Evolutionary conservation across 2,888 invertebrate species (phyloP), one percentile per base, ranked within the genome.

Genomic region (Taphrorychus bicolor): DNA sequence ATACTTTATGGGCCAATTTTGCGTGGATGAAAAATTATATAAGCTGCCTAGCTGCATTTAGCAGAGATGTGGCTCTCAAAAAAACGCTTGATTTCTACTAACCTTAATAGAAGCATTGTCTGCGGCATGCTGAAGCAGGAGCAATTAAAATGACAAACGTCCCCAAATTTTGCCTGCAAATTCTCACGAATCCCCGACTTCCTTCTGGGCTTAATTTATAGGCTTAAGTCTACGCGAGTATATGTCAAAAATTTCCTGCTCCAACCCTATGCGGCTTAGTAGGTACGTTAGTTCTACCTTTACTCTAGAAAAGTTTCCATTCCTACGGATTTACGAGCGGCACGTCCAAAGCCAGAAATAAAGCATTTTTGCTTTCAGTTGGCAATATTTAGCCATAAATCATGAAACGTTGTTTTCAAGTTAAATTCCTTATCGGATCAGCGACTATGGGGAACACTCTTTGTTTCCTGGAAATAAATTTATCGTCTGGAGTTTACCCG

Each of bases 211-310:
- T 62, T 62, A 62, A 62, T 62, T 62, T 62, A 62, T 62, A 23
- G 62, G 42, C 49, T 17, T 40, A 32, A 56, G n/a, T n/a, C n/a
- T n/a, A n/a, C n/a, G n/a, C n/a, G 56, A 48, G 54, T 62, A 56
- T 56, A 56, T 49, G 56, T 62, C 62, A 62, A 62, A 56, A 62
- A 62, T 62, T 56, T 62, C 62, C 62, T 62, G 62, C 56, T 23
- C 21, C 18, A 49, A 59, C 23, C 24, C 32, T 32, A 32, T 11
- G 32, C 32, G 32, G 32, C 11, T n/a, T n/a, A n/a, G n/a, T n/a
- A n/a, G n/a, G n/a, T n/a, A n/a, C n/a, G n/a, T n/a, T n/a, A n/a
- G 32, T 32, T 9, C 32, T 11, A 32, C 32, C 32, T 32, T n/a
- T n/a, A n/a, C n/a, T n/a, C n/a, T 11, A 32, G 9, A 32, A 32